These are phyloP conservation scores for Protophormia terraenovae DNA, from an alignment of 2,888 invertebrate species.

Conservation along the genomic window DNA sequence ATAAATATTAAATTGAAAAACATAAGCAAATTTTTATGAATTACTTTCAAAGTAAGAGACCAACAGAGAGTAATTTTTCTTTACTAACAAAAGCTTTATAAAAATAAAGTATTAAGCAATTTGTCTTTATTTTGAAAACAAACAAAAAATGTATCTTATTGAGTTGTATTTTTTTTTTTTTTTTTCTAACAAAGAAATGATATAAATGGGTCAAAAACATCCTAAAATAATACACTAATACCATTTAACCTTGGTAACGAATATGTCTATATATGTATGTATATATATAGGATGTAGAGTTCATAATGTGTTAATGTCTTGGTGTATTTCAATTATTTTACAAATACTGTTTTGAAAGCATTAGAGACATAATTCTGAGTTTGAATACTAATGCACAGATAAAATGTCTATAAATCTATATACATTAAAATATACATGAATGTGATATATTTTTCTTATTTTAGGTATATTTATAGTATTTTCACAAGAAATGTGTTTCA, in stretches of 20 bases:
- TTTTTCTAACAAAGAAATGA: neutral
- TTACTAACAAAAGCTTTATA: neutral
- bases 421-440: neutral
- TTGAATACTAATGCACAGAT: neutral
- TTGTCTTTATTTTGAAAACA: neutral
- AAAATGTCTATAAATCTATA: neutral
- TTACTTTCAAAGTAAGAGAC: too few species aligned
- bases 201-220: neutral
- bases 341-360: neutral
- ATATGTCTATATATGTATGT: neutral
- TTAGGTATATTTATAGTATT: neutral
- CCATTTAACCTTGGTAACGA: neutral
- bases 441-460: neutral
- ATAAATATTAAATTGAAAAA: neutral
- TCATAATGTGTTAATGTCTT: neutral
- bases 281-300: neutral
- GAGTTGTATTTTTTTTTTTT: neutral
- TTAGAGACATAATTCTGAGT: too few species aligned
- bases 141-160: too few species aligned
- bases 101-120: neutral
- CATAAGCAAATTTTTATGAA: too few species aligned
- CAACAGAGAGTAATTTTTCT: neutral
- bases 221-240: neutral
- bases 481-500: neutral
- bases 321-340: neutral